Evolutionary conservation across 2,888 invertebrate species (phyloP), one percentile per base, ranked within the genome.

Genomic region (Pyrgus malvae): DNA sequence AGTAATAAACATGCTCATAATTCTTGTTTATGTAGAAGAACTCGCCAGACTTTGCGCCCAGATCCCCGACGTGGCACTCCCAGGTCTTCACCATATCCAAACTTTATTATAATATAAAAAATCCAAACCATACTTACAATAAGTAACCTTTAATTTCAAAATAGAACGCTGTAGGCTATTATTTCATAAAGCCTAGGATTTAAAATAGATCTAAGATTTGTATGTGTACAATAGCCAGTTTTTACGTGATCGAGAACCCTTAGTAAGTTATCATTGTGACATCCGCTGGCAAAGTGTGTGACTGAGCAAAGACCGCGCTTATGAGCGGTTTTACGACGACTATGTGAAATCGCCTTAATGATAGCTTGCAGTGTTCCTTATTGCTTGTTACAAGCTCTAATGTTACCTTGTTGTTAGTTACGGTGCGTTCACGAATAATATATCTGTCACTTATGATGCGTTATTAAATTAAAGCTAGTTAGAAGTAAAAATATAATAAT

Each of bases 241-340:
- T 7, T 3, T 9, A 48, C 41, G 27, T 19, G 19, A 37, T 51
- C 51, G 12, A 37, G 37, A 44, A 45, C 14, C 8, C 27, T 19
- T 37, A 19, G 51, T 51, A 16, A 42, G 17, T n/a, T 31, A 2
- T 19, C 5, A 4, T 9, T 27, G 37, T 42, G 35, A 42, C 42
- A 42, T 44, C 44, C 37, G 29, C 17, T n/a, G 44, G 19, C 48
- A 31, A 11, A 17, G 38, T 8, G 19, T 51, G 42, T 51, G 51
- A 44, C 42, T 25, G 27, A 51, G 44, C 25, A 38, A 27, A 12
- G 35, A 37, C 7, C 44, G 29, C 17, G 14, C 42, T 33, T 25
- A 62, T 63, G 62, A 50, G 54, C 48, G 53, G 44, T 46, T 54
- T 50, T 44, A 44, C 51, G 51, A 51, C n/a, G 41, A 40, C 14